A percentile compares a stretch with the other conserved stretches of the same genome.
These are phyloP conservation scores for Diaprepes abbreviatus DNA, from an alignment of 2,888 invertebrate species.

Conservation along the genomic window DNA sequence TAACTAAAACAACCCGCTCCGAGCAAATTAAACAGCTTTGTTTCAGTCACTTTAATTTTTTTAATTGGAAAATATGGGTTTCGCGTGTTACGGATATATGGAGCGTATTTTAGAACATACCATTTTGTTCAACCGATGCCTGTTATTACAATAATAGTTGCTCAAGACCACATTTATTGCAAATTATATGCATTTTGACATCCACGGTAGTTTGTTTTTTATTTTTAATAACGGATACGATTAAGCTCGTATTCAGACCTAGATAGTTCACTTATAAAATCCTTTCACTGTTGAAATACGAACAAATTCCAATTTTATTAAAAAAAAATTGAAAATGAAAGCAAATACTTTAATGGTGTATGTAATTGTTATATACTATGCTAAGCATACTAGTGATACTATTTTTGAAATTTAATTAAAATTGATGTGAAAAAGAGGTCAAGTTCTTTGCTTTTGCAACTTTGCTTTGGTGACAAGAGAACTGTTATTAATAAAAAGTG, in stretches of 20 bases:
- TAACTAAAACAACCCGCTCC: too few relatives aligned
- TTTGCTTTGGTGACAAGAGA: too few relatives aligned
- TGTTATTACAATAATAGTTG: conserved; percentile 13
- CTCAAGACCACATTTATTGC: conserved; percentile 4
- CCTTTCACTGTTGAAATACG: conserved; percentile 22
- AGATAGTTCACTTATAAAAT: conserved; percentile 8
- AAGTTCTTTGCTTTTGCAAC: too few relatives aligned
- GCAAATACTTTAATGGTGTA: background rate
- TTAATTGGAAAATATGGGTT: conserved; percentile 2
- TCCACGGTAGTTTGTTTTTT: conserved; percentile 12
- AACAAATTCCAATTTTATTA: conserved; percentile 8
- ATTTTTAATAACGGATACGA: conserved; percentile 2
- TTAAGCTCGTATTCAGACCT: conserved; percentile 13
- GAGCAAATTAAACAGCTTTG: background rate
- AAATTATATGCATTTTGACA: conserved; percentile 24
- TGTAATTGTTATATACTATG: conserved; percentile 10
- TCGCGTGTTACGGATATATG: background rate
- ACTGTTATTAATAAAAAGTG: too few relatives aligned
- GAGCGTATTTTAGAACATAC: background rate
- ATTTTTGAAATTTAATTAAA: too few relatives aligned
- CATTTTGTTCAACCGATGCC: background rate
- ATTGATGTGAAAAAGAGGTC: too few relatives aligned
- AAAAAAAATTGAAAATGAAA: conserved; percentile 17
- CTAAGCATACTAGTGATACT: too few relatives aligned
- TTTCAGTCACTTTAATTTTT: conserved; percentile 16